Evolutionary conservation across 1,140 invertebrate species (phyloP).

Genomic region (Mesaphorura yosii): DNA sequence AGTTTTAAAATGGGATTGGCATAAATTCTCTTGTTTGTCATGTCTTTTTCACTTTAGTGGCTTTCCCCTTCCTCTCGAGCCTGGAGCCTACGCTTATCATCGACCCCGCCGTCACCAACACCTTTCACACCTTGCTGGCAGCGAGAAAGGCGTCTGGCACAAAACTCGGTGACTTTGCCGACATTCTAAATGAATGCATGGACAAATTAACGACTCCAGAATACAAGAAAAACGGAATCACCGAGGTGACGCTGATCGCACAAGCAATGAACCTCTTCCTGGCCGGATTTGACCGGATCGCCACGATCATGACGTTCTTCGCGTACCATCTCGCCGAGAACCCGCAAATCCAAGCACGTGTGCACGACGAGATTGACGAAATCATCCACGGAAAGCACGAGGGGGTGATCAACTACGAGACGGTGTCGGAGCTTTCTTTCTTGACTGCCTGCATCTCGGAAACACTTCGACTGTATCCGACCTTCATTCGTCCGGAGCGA

Average conservation of each 20-base stretch:
- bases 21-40: background rate
- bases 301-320: slow-evolving; percentile 16
- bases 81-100: slow-evolving; percentile 4
- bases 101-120: background rate
- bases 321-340: slow-evolving; percentile 26
- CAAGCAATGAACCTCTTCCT: slow-evolving; percentile 27
- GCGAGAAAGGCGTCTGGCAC: background rate
- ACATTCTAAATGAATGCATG: slow-evolving; percentile 4
- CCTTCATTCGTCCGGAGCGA: slow-evolving; percentile 19
- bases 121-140: background rate
- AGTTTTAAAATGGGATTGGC: background rate
- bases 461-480: slow-evolving; percentile 13
- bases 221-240: slow-evolving; percentile 1
- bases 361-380: slow-evolving; percentile 31
- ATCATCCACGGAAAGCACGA: slow-evolving; percentile 15
- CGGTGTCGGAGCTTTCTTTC: slow-evolving; percentile 21
- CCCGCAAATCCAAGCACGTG: slow-evolving; percentile 25
- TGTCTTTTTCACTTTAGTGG: background rate
- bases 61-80: slow-evolving; percentile 2
- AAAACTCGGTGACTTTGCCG: slow-evolving; percentile 8
- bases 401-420: slow-evolving; percentile 23
- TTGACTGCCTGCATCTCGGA: slow-evolving; percentile 28
- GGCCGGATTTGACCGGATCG: slow-evolving; percentile 30
- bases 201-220: slow-evolving; percentile 6
- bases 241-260: slow-evolving; percentile 17